Percentiles rank a stretch among this genome's conserved stretches.
Evolutionary conservation across 2,113 vertebrate genomes (phyloP).

Genomic region (Panurus biarmicus): DNA sequence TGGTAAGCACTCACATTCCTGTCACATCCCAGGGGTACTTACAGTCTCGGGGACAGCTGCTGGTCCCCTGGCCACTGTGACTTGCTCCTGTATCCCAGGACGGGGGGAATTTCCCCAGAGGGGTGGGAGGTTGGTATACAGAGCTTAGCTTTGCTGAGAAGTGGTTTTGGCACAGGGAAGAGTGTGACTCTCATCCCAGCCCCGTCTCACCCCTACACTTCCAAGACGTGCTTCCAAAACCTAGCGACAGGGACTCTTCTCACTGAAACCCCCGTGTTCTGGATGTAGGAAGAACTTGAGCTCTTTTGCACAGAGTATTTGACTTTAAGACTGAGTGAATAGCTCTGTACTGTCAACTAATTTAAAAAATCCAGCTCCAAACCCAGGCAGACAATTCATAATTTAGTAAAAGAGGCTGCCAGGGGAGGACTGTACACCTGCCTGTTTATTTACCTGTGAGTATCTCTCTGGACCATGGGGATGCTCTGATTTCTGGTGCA

Average conservation of each 20-base stretch:
- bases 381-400: neutral
- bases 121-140: neutral
- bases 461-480: rapidly evolving
- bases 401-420: neutral
- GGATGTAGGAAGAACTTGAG: neutral
- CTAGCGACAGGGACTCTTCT: too few species aligned
- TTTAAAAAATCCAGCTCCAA: neutral
- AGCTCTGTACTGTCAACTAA: neutral
- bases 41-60: neutral
- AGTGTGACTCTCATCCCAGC: neutral
- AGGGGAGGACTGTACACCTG: neutral
- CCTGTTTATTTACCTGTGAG: neutral
- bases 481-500: neutral
- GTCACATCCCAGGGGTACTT: neutral
- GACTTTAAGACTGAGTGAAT: neutral
- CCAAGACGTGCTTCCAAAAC: neutral
- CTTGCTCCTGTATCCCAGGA: neutral
- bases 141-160: neutral
- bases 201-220: neutral
- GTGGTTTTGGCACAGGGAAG: neutral
- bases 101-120: too few species aligned
- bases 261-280: rapidly evolving
- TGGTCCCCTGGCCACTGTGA: neutral
- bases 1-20: conserved; percentile 7
- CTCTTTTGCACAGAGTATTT: neutral